Evolutionary conservation across 2,113 vertebrate species (phyloP), one percentile per base, ranked within the genome.

Genomic region (Thunnus maccoyii): DNA sequence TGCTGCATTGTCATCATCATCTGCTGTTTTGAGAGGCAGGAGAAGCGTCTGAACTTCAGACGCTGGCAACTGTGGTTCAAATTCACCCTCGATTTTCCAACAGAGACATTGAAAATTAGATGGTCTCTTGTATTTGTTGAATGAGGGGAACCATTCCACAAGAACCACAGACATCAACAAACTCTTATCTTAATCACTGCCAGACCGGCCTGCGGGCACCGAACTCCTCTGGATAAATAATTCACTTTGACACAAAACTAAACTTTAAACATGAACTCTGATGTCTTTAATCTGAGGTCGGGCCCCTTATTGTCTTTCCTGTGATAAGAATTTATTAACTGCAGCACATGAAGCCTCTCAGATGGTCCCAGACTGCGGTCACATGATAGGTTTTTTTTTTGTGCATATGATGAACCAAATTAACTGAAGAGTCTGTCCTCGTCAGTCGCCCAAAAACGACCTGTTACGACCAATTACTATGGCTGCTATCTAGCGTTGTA

Each of bases 161-260:
- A 70, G 65, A 88, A 90, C 92, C 90, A 87, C 92, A 88, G 86
- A 91, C 85, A 85, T 90, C 54, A 91, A 91, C 88, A 91, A 84
- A 86, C 57, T 80, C 80, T 88, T 85, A 92, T 92, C 84, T 80
- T 92, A 93, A 94, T 93, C 78, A 65, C 78, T 87, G 71, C 86
- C 91, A 94, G 92, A 89, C 57, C 20, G 15, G 41, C 56, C 76
- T 68, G 44, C 50, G 87, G 27, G 88, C 77, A 91, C 82, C 60
- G 57, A 69, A 47, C 52, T 72, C 36, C 66, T 73, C 63, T 5
- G 73, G 67, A 83, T 85, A 74, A 90, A 92, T 88, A 54, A 82
- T 86, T 82, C 61, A 55, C 63, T 66, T 85, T 75, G 56, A 85
- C 78, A 71, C 32, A n/a, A 51, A 70, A 65, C 72, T 80, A 84